A percentile compares a stretch with the other conserved stretches of the same genome.
Evolutionary conservation across 2,888 invertebrate species (phyloP).

Genomic region (Ornithoptera priamus): DNA sequence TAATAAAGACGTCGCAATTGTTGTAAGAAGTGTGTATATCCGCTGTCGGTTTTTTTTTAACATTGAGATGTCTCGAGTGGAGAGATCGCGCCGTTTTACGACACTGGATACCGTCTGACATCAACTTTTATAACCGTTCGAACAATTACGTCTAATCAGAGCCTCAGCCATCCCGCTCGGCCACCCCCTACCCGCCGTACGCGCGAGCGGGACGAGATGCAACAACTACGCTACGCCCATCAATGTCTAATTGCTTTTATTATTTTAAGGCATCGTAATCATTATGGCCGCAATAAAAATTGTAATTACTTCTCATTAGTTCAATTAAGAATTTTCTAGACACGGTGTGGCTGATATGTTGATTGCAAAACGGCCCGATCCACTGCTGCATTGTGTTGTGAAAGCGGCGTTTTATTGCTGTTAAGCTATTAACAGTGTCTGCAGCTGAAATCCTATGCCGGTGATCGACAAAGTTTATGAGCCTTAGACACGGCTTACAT

Average conservation of each 20-base stretch:
- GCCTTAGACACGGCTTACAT: conserved; percentile 72
- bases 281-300: conserved; percentile 79
- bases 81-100: conserved; percentile 72
- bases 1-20: conserved; percentile 1
- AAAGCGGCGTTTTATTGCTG: conserved; percentile 62
- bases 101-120: conserved; percentile 76
- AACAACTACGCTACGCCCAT: conserved; percentile 68
- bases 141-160: conserved; percentile 78
- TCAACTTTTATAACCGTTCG: conserved; percentile 79
- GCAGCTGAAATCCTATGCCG: conserved; percentile 58
- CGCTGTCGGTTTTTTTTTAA: conserved; percentile 39
- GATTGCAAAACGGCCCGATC: conserved; percentile 65
- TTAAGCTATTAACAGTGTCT: conserved; percentile 59
- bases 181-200: conserved; percentile 37
- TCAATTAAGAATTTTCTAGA: conserved; percentile 80
- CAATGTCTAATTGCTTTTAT: conserved; percentile 80
- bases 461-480: conserved; percentile 68
- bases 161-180: conserved; percentile 49
- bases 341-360: conserved; percentile 75
- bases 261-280: conserved; percentile 81
- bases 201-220: conserved; percentile 57
- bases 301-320: conserved; percentile 81
- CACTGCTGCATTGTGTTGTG: conserved; percentile 65
- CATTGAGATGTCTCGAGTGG: conserved; percentile 55
- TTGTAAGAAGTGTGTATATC: conserved; percentile 29